These are phyloP conservation scores for Mionectes olivaceus DNA, from an alignment of 2,797 vertebrate species.

Conservation along the genomic window DNA sequence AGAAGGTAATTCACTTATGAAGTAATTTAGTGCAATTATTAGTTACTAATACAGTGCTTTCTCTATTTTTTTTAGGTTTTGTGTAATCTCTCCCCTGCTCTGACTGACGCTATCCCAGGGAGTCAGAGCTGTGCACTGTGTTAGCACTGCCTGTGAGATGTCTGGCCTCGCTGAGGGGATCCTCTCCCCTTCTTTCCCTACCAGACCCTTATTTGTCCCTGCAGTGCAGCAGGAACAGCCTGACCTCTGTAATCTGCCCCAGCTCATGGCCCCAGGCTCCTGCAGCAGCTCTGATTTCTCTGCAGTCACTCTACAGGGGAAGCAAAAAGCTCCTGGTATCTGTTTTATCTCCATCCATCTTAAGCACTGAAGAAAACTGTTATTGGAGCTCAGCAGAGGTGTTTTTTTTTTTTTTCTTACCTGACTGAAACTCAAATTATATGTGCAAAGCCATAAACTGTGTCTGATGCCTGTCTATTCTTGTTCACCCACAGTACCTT, in stretches of 20 bases:
- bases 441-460: neutral
- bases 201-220: rapidly evolving
- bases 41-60: constrained; percentile 19
- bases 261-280: rapidly evolving
- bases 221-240: neutral
- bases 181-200: neutral
- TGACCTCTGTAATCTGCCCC: neutral
- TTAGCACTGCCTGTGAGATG: neutral
- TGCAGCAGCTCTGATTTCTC: neutral
- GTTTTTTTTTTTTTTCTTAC: neutral
- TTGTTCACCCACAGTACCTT: neutral
- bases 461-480: neutral
- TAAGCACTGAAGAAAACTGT: neutral
- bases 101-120: neutral
- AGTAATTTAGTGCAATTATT: neutral
- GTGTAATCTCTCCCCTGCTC: neutral
- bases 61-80: neutral
- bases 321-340: neutral
- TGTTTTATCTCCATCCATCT: neutral
- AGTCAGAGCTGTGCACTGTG: neutral
- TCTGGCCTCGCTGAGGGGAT: neutral
- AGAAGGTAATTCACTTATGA: neutral
- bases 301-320: neutral
- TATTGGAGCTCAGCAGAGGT: neutral
- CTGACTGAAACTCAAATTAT: neutral